Base-by-base conservation (phyloP, 1,140 invertebrate genomes). In the Hyposmocoma kahamanoa region DNA sequence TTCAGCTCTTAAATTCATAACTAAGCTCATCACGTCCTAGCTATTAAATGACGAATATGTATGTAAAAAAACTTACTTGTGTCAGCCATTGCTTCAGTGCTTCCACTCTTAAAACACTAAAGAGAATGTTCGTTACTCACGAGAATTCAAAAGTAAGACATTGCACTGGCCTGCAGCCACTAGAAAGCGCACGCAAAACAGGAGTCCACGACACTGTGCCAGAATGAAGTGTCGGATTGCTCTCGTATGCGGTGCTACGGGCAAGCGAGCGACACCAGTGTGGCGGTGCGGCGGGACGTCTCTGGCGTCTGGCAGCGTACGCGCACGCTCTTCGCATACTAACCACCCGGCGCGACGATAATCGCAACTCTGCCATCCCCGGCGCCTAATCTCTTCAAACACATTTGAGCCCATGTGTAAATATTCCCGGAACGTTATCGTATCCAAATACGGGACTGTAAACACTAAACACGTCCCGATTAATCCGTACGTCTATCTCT, bases 281-380 rank as follows among this genome's bases (percentile, higher is more conserved):
- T 61, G 53, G 42, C 68, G 69, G 53, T 50, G 58, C 41, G 50
- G 67, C 50, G 24, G 50, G 51, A 26, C 51, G 56, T 54, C 61
- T 53, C 59, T 73, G 78, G 76, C 78, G 79, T 83, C 79, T 75
- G 72, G 67, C 73, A 63, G 68, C 74, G 73, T 62, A 57, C 50
- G 59, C 76, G 78, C 70, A 82, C 78, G 76, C 77, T 64, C 64
- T 67, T 63, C 72, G 80, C 76, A 84, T 84, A 84, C 78, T 84
- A 84, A 84, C 72, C 72, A 45, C 73, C 53, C 64, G 59, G 53
- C 66, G 61, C 67, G 59, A 71, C 70, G 61, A 76, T 71, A 72
- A 79, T 81, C 77, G 74, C 67, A 13, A 15, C 42, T 24, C 60
- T n/a, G 56, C 58, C 72, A 76, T 69, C 63, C 66, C 59, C 61